Evolutionary conservation across 2,797 vertebrate genomes (phyloP), one percentile per base, ranked within the genome.

Genomic region (Trachurus trachurus): DNA sequence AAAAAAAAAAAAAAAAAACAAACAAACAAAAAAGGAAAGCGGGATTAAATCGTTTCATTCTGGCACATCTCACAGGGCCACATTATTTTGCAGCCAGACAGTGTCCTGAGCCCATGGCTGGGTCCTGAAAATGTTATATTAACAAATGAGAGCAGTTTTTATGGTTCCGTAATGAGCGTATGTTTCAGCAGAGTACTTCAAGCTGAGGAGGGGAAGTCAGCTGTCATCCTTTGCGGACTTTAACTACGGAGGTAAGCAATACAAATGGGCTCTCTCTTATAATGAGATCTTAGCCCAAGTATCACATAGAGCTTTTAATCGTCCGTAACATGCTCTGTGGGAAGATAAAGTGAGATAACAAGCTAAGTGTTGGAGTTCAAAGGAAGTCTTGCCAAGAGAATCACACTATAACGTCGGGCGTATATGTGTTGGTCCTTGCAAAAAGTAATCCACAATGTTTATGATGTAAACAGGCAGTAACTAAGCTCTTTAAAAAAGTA

Each of bases 221-320:
- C 90, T 93, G 88, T 93, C 91, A 88, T 93, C 89, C 89, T 90
- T 90, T 90, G 90, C 89, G 91, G 86, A 93, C 87, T 91, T 88
- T 92, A 89, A 93, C 92, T 91, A 92, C 87, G 88, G 89, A 90
- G 89, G 89, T 91, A 91, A 90, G 89, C 85, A 92, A 91, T 91
- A 92, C 89, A 92, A 93, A 94, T 93, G 88, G 90, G 88, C 86
- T 94, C 89, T 78, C 88, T 89, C 86, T 85, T 89, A 90, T 94
- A 94, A 95, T 93, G 89, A 93, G 94, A 93, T 87, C 89, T 88
- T 89, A 87, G 90, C 91, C 92, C 81, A 78, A 89, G 90, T 90
- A 92, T 92, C 91, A 92, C 89, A 93, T 87, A 83, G 90, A 93
- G 94, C 91, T 93, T 94, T 94, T 94, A 93, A 93, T 94, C 87